Conservation (phyloP, 2,888 invertebrate species). For the Mamestra brassicae region DNA sequence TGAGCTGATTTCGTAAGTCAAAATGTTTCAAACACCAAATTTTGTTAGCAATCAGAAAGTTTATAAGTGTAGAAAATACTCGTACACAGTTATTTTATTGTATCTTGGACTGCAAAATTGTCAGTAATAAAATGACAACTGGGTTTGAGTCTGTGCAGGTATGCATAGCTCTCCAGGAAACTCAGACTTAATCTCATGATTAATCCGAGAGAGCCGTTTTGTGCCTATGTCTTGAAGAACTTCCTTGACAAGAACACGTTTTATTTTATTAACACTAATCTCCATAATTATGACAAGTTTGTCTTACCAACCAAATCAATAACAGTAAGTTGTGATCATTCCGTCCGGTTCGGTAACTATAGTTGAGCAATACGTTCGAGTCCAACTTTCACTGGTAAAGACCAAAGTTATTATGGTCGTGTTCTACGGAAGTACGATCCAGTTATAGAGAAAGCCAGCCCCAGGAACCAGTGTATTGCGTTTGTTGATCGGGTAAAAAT, state of each 20-base stretch:
- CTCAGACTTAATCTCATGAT: no score
- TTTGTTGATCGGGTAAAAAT: conserved; percentile 58
- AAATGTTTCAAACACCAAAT: not conserved
- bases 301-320: conserved; percentile 53
- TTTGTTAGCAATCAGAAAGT: not conserved
- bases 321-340: conserved; percentile 64
- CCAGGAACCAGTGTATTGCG: conserved; percentile 68
- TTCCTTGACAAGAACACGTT: conserved; percentile 24
- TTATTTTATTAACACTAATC: conserved; percentile 28
- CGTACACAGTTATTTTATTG: no score
- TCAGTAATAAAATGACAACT: not conserved
- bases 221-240: not conserved
- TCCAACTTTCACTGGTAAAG: conserved; percentile 83
- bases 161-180: not conserved
- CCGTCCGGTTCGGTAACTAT: conserved; percentile 71
- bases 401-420: conserved; percentile 74
- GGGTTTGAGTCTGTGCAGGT: not conserved
- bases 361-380: conserved; percentile 71
- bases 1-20: not conserved
- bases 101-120: not conserved
- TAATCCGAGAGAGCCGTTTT: conserved; percentile 26
- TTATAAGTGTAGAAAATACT: not conserved
- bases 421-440: conserved; percentile 78
- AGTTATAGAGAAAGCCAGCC: conserved; percentile 83
- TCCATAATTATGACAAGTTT: conserved; percentile 48